Conservation (phyloP, 2,888 invertebrate genomes). For the Omphaloscelis lunosa region DNA sequence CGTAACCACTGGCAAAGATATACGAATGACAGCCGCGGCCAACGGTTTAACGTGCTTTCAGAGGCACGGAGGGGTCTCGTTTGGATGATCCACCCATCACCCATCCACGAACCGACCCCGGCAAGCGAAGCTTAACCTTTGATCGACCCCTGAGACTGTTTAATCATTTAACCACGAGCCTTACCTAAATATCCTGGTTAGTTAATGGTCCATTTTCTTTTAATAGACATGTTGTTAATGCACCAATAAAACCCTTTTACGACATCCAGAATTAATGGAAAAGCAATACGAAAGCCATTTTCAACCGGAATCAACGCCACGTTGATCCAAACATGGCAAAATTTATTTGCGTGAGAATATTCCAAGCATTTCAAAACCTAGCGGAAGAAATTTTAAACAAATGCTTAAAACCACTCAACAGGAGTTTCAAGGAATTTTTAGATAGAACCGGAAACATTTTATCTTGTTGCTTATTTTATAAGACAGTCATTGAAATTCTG, state of each 20-base stretch:
- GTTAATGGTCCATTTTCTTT: conserved; percentile 18
- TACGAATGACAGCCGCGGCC: not conserved
- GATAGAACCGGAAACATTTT: not conserved
- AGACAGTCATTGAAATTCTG: not conserved
- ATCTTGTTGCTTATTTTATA: not conserved
- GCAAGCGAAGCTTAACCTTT: not conserved
- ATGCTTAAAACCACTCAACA: conserved; percentile 15
- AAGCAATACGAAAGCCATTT: not conserved
- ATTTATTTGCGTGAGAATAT: conserved; percentile 15
- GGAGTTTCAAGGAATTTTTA: not conserved
- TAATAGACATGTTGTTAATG: not conserved
- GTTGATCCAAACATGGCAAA: not conserved
- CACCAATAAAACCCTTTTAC: not conserved
- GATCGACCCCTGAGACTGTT: not conserved
- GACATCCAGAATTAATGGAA: not conserved
- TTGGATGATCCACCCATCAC: not conserved
- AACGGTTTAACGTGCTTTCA: not conserved
- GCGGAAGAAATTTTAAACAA: conserved; percentile 29
- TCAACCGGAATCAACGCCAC: not conserved
- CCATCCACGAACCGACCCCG: not conserved
- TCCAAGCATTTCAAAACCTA: conserved; percentile 9
- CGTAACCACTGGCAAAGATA: not conserved
- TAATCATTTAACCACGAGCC: not conserved
- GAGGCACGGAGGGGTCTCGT: not conserved
- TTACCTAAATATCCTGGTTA: not conserved